A percentile compares a stretch with the other conserved stretches of the same genome.
phyloP scores from a whole-genome alignment of 2,888 invertebrate genomes.

The Drosophila meridionalis region DNA sequence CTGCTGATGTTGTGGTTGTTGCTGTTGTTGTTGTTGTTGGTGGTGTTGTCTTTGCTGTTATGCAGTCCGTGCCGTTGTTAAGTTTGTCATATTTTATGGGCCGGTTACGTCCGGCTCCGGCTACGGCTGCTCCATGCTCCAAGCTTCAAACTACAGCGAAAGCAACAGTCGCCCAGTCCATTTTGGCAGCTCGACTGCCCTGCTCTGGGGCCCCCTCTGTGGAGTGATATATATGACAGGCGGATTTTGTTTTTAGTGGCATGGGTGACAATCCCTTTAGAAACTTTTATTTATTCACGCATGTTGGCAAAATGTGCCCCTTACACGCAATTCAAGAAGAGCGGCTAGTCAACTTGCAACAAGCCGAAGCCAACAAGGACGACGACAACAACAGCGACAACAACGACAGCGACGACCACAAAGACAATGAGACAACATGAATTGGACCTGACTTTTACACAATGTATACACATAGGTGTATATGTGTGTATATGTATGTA shows the following conservation, averaged over 20 bases:
- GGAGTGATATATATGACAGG: conserved; percentile 76
- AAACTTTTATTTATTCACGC: conserved; percentile 78
- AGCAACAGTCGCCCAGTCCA: conserved; percentile 11
- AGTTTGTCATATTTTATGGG: conserved; percentile 76
- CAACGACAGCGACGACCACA: conserved; percentile 31
- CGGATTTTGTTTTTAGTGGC: conserved; percentile 77
- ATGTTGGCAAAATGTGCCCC: conserved; percentile 73
- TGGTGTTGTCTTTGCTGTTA: conserved; percentile 57
- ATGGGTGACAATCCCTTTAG: conserved; percentile 78
- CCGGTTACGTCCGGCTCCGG: conserved; percentile 66
- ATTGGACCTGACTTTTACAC: conserved; percentile 25
- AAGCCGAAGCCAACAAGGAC: conserved; percentile 34
- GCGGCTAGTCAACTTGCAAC: conserved; percentile 59
- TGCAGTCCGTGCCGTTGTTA: conserved; percentile 70
- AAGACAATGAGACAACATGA: conserved; percentile 39
- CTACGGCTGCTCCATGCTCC: conserved; percentile 19
- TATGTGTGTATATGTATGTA: not conserved
- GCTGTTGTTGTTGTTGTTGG: conserved; percentile 29
- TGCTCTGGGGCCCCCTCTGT: conserved; percentile 46
- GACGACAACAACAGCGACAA: conserved; percentile 32
- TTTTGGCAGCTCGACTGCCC: conserved; percentile 26
- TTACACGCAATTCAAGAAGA: conserved; percentile 66
- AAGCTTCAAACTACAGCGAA: not conserved
- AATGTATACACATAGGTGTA: not conserved
- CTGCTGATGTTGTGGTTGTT: conserved; percentile 33